These are phyloP conservation scores for Beris chalybata DNA, from an alignment of 2,888 invertebrate species.

Conservation along the genomic window DNA sequence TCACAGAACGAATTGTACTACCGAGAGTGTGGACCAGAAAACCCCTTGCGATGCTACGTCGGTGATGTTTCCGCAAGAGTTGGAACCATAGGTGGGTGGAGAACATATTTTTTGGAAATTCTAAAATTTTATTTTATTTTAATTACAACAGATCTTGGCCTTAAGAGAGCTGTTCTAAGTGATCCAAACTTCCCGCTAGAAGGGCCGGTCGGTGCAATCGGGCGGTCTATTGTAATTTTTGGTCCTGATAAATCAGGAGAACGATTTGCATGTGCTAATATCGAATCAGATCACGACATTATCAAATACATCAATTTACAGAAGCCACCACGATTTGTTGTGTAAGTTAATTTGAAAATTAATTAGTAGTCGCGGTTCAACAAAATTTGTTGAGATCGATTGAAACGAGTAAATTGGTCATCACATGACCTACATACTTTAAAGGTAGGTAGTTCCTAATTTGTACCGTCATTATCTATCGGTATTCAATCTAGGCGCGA, in stretches of 20 bases:
- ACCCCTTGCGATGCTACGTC: slow-evolving; percentile 86
- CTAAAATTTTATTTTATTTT: not conserved
- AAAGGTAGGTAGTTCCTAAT: too few relatives aligned
- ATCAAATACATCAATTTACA: slow-evolving; percentile 86
- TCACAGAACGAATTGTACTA: slow-evolving; percentile 76
- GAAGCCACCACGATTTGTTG: slow-evolving; percentile 83
- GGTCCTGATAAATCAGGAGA: slow-evolving; percentile 71
- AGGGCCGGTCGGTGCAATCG: slow-evolving; percentile 74
- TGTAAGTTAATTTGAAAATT: slow-evolving; percentile 62
- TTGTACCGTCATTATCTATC: too few relatives aligned
- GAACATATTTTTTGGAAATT: not conserved
- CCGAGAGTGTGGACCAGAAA: slow-evolving; percentile 84
- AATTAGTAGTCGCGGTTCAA: too few relatives aligned
- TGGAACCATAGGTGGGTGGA: slow-evolving; percentile 70
- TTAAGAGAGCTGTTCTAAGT: slow-evolving; percentile 72
- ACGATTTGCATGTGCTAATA: slow-evolving; percentile 86
- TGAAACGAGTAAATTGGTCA: too few relatives aligned
- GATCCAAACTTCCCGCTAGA: slow-evolving; percentile 89
- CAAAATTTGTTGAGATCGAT: too few relatives aligned
- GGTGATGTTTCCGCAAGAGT: slow-evolving; percentile 86
- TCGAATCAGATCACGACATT: slow-evolving; percentile 87
- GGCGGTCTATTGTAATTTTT: slow-evolving; percentile 82
- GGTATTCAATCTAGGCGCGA: too few relatives aligned
- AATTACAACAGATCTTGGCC: slow-evolving; percentile 66
- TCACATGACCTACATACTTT: too few relatives aligned